Percentiles rank a stretch among this genome's conserved stretches.
Evolutionary conservation across 2,888 invertebrate species (phyloP).

Genomic region (Eupithecia tripunctaria): DNA sequence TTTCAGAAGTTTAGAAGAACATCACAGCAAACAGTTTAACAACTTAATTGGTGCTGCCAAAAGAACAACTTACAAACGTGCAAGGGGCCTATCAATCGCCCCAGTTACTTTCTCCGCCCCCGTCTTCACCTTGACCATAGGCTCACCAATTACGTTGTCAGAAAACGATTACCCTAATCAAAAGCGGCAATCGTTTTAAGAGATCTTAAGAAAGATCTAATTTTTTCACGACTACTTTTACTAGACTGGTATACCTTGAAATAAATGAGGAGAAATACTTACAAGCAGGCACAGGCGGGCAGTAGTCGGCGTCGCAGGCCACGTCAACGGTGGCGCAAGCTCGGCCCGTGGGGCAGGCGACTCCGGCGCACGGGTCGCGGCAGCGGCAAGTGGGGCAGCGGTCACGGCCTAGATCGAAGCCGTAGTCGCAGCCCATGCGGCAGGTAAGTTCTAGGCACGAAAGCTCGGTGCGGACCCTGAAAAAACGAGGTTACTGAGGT

Average conservation of each 20-base stretch:
- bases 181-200: no score
- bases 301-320: constrained; percentile 93
- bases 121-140: not conserved
- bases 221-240: not conserved
- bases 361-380: constrained; percentile 90
- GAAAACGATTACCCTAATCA: not conserved
- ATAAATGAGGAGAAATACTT: constrained; percentile 54
- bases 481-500: not conserved
- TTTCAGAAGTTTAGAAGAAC: not conserved
- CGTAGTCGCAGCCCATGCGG: constrained; percentile 93
- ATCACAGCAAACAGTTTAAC: not conserved
- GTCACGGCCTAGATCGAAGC: constrained; percentile 88
- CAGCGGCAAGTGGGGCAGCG: constrained; percentile 93
- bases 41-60: not conserved
- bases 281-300: constrained; percentile 94
- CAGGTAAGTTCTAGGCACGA: constrained; percentile 90
- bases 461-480: constrained; percentile 84
- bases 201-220: no score
- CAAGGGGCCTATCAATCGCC: not conserved
- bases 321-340: constrained; percentile 93
- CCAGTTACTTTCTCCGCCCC: not conserved
- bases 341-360: constrained; percentile 87
- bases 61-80: not conserved
- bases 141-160: not conserved
- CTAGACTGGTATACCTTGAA: not conserved